These are phyloP conservation scores for Sarcophaga peregrina DNA, from an alignment of 1,140 invertebrate genomes.

Conservation along the genomic window DNA sequence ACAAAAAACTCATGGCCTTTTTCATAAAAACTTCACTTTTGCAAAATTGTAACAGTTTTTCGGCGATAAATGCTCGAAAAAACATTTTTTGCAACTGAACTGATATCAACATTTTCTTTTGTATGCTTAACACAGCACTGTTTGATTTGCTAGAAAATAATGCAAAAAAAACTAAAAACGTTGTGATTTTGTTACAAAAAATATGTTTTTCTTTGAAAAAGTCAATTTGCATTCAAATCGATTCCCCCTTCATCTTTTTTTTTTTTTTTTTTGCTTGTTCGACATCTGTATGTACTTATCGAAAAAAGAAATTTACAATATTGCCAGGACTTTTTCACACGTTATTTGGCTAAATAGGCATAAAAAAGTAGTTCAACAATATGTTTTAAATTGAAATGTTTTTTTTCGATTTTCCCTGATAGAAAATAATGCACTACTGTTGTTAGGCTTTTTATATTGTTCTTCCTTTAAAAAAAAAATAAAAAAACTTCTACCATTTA, in stretches of 20 bases:
- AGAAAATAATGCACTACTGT: no score
- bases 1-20: not conserved
- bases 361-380: not conserved
- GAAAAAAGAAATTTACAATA: not conserved
- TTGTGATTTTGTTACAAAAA: not conserved
- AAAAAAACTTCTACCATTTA: no score
- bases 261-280: not conserved
- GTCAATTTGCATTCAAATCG: not conserved
- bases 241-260: not conserved
- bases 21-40: not conserved
- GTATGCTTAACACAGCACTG: not conserved
- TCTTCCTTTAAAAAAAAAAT: no score
- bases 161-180: no score
- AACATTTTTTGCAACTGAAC: no score
- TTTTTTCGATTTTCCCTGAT: no score
- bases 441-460: no score
- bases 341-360: not conserved
- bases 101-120: not conserved
- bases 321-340: not conserved
- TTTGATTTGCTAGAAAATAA: not conserved
- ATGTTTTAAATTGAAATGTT: no score
- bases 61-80: not conserved
- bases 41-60: not conserved
- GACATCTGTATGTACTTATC: not conserved
- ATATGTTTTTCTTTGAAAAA: slow-evolving; percentile 8